Percentiles rank a stretch among this genome's conserved stretches.
phyloP scores from a whole-genome alignment of 2,113 vertebrate species.

The Furnarius figulus region DNA sequence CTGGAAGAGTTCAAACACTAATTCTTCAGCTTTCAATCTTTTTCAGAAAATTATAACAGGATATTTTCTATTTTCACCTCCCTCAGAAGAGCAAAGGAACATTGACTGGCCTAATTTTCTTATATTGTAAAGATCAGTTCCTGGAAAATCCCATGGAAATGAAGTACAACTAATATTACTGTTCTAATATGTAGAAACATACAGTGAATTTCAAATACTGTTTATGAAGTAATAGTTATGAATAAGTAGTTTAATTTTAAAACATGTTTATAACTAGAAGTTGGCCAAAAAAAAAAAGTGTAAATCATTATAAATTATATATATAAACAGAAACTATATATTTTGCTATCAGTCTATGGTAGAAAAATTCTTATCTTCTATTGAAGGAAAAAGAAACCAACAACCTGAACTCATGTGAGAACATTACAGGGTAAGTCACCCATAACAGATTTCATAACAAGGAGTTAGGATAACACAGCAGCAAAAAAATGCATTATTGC shows the following conservation, averaged over 20 bases:
- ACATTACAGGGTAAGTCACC: neutral
- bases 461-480: neutral
- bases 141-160: neutral
- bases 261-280: neutral
- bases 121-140: neutral
- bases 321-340: neutral
- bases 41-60: neutral
- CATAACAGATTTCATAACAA: neutral
- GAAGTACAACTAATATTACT: neutral
- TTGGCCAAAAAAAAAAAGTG: neutral
- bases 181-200: neutral
- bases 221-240: neutral
- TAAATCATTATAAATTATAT: neutral
- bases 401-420: neutral
- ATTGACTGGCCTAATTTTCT: neutral
- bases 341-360: neutral
- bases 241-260: neutral
- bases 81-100: neutral
- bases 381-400: neutral
- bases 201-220: neutral
- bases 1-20: neutral
- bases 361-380: neutral
- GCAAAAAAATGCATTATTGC: neutral
- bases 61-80: neutral
- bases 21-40: neutral